These are phyloP conservation scores for Aegotheles bennettii DNA, from an alignment of 2,113 vertebrate species.

Conservation along the genomic window DNA sequence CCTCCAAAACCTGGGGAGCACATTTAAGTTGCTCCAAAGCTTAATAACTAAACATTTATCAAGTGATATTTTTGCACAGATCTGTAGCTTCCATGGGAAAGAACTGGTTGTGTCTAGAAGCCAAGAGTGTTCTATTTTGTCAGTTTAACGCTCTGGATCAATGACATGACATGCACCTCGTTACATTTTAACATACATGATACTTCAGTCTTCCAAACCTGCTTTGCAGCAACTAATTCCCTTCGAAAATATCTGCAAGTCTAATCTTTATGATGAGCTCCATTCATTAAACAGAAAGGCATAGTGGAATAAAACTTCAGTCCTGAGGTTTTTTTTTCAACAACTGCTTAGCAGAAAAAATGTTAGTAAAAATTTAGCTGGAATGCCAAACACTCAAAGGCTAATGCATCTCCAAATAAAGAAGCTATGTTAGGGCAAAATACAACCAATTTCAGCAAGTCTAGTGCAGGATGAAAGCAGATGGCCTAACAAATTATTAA, in stretches of 20 bases:
- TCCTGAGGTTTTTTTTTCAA: not conserved
- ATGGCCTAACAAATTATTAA: conserved; percentile 9
- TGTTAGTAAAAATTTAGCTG: not conserved
- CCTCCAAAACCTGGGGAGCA: not conserved
- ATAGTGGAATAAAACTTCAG: not conserved
- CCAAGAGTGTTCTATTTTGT: not conserved
- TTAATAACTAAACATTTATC: not conserved
- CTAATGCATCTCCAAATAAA: not conserved
- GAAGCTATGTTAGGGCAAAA: not conserved
- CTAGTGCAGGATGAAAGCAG: conserved; percentile 2
- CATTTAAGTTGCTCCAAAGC: not conserved
- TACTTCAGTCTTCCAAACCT: not conserved
- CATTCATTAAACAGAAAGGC: not conserved
- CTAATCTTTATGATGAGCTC: not conserved
- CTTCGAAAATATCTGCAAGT: not conserved
- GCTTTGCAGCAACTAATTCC: not conserved
- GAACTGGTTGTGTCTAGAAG: not conserved
- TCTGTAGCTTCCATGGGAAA: not conserved
- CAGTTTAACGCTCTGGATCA: not conserved
- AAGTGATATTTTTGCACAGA: not conserved
- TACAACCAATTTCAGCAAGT: not conserved
- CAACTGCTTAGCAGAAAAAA: not conserved
- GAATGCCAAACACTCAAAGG: not conserved
- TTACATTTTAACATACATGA: not conserved
- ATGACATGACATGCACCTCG: not conserved